Base-by-base conservation (phyloP, 2,113 vertebrate genomes). In the Terrapene triunguis region DNA sequence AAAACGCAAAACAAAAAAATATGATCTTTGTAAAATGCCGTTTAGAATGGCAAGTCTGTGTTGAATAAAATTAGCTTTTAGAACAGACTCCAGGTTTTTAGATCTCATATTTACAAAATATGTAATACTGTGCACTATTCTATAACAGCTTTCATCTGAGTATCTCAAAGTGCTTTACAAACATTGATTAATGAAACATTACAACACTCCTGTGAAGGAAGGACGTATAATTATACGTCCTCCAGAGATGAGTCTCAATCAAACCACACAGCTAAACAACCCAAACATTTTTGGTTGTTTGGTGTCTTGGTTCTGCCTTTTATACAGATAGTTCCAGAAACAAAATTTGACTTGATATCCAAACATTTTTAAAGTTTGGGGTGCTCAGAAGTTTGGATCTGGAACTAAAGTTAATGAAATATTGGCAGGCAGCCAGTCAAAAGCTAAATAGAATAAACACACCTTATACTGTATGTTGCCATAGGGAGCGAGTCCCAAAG, bases 41-140 rank as follows among this genome's bases (percentile, higher is more conserved):
- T n/a, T 92, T 78, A 85, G 92, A 82, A 89, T 32, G 19, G 74
- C 79, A 87, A 91, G 88, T 9, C 10, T 32, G 91, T 92, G 85
- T 85, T 53, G 53, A 53, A 86, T 74, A 69, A 19, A 82, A 35
- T 19, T 95, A n/a, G 35, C 95, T 93, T 53, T 42, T 57, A 83
- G 89, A 89, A 38, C 88, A 94, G 6, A 10, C 10, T 38, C 16
- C 62, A 38, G 35, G 55, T 87, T 88, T 80, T 17, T 80, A 57
- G 76, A 84, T n/a, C 25, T 93, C 80, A 88, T 87, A 82, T 87
- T 87, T 53, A 16, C 8, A 85, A 17, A 62, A 88, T 92, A 27
- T 22, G 44, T 0, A 72, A 35, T 11, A 9, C 1, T 1, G 54
- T 82, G 1, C 5, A 82, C 10, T 59, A 38, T 5, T 53, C 25